phyloP scores from a whole-genome alignment of 2,888 invertebrate species.

The Oxytorus armatus region DNA sequence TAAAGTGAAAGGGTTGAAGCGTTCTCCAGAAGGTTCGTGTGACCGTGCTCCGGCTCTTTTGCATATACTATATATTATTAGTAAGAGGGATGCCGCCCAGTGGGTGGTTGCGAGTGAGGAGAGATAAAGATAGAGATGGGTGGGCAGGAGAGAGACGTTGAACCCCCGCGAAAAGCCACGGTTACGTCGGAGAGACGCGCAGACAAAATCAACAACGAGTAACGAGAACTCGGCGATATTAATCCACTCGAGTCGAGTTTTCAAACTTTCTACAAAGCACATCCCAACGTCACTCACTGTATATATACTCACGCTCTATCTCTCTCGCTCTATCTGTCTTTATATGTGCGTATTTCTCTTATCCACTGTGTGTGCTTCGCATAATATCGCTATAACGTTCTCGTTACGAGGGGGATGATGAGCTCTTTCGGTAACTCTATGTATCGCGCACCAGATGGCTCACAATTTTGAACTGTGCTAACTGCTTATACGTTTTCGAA shows the following conservation, averaged over 20 bases:
- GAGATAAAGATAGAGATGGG: slow-evolving; percentile 47
- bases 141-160: slow-evolving; percentile 58
- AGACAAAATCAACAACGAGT: slow-evolving; percentile 85
- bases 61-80: slow-evolving; percentile 64
- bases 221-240: slow-evolving; percentile 84
- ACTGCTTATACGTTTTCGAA: slow-evolving; percentile 3
- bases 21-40: slow-evolving; percentile 60
- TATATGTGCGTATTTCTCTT: slow-evolving; percentile 59
- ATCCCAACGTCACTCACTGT: slow-evolving; percentile 72
- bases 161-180: slow-evolving; percentile 71
- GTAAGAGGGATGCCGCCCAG: slow-evolving; percentile 69
- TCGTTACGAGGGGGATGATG: slow-evolving; percentile 54
- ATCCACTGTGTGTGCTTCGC: slow-evolving; percentile 39
- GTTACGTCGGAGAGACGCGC: slow-evolving; percentile 77
- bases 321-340: slow-evolving; percentile 70
- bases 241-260: slow-evolving; percentile 85
- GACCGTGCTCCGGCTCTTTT: slow-evolving; percentile 46
- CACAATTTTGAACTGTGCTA: slow-evolving; percentile 1
- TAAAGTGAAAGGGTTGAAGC: slow-evolving; percentile 64
- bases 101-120: slow-evolving; percentile 65
- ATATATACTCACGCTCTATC: slow-evolving; percentile 28
- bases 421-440: slow-evolving; percentile 55
- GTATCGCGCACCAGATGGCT: slow-evolving; percentile 2
- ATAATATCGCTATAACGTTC: slow-evolving; percentile 60
- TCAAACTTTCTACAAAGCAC: slow-evolving; percentile 85